These are phyloP conservation scores for Orthosia gracilis DNA, from an alignment of 2,888 invertebrate species.

Conservation along the genomic window DNA sequence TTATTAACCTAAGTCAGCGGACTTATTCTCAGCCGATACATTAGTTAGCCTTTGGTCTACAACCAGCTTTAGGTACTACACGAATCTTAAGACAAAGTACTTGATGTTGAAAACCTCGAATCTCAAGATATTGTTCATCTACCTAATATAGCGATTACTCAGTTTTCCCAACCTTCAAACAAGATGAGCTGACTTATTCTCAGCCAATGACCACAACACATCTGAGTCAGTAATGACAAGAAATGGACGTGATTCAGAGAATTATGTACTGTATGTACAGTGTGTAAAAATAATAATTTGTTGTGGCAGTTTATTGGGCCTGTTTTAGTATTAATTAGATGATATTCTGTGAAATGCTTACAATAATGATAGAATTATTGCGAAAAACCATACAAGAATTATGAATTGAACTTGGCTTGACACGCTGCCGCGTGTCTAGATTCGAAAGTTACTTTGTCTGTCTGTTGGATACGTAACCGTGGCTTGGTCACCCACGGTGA, in stretches of 20 bases:
- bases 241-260: neutral
- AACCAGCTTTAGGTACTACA: too few relatives aligned
- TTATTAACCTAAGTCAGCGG: too few relatives aligned
- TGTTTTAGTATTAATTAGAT: neutral
- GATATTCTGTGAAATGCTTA: neutral
- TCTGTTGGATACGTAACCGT: too few relatives aligned
- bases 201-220: neutral
- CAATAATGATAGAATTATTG: neutral
- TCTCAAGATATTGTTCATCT: neutral
- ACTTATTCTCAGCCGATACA: too few relatives aligned
- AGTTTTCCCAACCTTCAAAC: neutral
- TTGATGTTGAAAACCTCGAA: neutral
- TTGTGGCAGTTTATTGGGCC: neutral
- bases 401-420: too few relatives aligned
- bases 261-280: constrained; percentile 8
- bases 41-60: too few relatives aligned
- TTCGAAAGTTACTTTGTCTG: too few relatives aligned
- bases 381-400: too few relatives aligned
- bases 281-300: constrained; percentile 11
- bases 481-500: too few relatives aligned
- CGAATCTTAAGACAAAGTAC: neutral
- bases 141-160: constrained; percentile 1
- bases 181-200: constrained; percentile 1
- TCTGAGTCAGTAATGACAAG: neutral
- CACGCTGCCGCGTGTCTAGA: too few relatives aligned